Base-by-base conservation (phyloP, 92 coral and sea anemone species). In the Siderastrea siderea region DNA sequence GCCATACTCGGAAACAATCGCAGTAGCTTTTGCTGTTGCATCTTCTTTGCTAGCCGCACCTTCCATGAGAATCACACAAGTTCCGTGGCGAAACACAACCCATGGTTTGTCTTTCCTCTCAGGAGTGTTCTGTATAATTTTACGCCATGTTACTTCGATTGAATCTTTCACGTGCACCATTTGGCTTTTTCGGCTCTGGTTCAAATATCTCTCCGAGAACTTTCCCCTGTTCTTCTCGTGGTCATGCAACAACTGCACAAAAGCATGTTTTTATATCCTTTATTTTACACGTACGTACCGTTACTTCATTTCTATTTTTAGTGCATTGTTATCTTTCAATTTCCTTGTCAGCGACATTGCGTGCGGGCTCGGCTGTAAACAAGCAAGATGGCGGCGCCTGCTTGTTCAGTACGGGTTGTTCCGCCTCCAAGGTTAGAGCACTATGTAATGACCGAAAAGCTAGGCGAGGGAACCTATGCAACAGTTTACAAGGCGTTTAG, bases 391-490 rank as follows among this genome's bases (percentile, higher is more conserved):
- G 99, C 98, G 95, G 84, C 77, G 60, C 70, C 75, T 64, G 92
- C 93, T 54, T 84, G 75, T 15, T 79, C 93, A 2, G 8, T 87
- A 1, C 76, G 73, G 15, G 75, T 85, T 12, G 81, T 86, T 48
- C 93, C 96, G 55, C 98, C 98, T 59, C 99, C 99, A 3, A 88
- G 95, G 71, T 72, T 97, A 69, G 93, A 95, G 46, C 94, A 94
- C 92, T 97, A 93, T 71, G 98, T 97, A 47, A 88, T 97, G 93
- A 95, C 98, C 46, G 98, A 97, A 89, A 97, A 92, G 87, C 96
- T 97, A 11, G 99, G 99, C 68, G 98, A 97, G 76, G 99, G 99
- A 77, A 95, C 96, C 12, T 95, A 97, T 82, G 99, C 99, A 53
- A 95, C 96, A 9, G 99, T 97, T 2, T 97, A 97, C 84, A 97